phyloP scores from a whole-genome alignment of 2,888 invertebrate species.

The Anagyrus pseudococci region DNA sequence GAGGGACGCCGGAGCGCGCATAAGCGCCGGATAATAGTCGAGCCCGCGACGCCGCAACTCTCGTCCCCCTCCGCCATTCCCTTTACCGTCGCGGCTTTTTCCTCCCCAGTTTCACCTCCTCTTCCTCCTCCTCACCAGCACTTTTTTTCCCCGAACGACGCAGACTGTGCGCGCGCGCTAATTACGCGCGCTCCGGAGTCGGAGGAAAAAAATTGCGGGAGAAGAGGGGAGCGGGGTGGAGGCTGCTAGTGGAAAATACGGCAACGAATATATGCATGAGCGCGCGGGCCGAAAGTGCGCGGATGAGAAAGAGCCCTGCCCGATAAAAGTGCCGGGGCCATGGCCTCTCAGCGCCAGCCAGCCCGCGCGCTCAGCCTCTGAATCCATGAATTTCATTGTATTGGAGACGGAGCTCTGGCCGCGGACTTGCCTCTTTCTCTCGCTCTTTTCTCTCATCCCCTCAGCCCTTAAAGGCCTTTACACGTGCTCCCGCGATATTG shows the following conservation, averaged over 20 bases:
- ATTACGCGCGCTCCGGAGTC: constrained; percentile 11
- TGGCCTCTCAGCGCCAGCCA: too few relatives aligned
- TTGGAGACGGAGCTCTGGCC: background rate
- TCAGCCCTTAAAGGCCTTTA: too few relatives aligned
- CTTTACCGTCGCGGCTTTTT: background rate
- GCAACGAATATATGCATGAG: constrained; percentile 6
- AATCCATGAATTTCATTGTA: constrained; percentile 3
- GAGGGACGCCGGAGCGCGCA: constrained; percentile 4
- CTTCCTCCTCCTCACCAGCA: background rate
- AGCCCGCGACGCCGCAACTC: background rate
- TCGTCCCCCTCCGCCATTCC: too few relatives aligned
- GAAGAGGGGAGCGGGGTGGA: background rate
- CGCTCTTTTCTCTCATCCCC: too few relatives aligned
- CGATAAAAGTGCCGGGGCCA: background rate
- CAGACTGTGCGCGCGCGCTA: constrained; percentile 5
- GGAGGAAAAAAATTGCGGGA: constrained; percentile 14
- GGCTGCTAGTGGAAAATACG: background rate
- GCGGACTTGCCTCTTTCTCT: too few relatives aligned
- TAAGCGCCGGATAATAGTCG: constrained; percentile 25
- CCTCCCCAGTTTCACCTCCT: background rate
- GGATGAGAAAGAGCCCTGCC: background rate
- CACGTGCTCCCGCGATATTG: background rate
- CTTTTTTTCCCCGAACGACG: background rate
- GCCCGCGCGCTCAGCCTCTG: background rate
- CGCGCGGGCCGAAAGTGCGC: background rate